phyloP scores from a whole-genome alignment of 2,888 invertebrate genomes.

The Eurois occulta region DNA sequence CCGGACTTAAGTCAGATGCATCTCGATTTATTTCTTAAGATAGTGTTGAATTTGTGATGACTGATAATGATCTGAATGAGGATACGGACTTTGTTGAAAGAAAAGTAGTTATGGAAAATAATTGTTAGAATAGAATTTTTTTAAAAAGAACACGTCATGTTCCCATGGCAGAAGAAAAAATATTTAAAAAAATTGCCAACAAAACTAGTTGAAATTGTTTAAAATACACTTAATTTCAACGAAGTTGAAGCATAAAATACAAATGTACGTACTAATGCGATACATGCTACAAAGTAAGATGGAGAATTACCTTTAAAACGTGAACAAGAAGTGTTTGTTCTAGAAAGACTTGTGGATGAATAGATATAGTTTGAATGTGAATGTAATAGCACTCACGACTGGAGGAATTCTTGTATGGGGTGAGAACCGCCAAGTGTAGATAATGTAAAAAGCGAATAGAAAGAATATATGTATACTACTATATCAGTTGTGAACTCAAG shows the following conservation, averaged over 20 bases:
- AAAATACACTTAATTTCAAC: background rate
- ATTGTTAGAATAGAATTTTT: background rate
- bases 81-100: background rate
- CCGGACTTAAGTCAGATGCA: constrained; percentile 43
- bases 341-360: constrained; percentile 17
- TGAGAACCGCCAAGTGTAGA: constrained; percentile 14
- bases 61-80: constrained; percentile 31
- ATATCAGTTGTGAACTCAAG: background rate
- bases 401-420: background rate
- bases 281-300: background rate
- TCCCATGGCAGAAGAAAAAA: no score
- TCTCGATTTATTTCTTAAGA: constrained; percentile 53
- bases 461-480: background rate
- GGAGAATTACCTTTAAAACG: background rate
- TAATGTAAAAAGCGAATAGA: background rate
- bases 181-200: background rate
- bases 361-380: constrained; percentile 4
- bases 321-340: constrained; percentile 25
- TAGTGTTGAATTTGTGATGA: constrained; percentile 27
- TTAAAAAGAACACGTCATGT: no score
- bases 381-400: constrained; percentile 44
- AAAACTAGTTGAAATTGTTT: background rate
- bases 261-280: background rate
- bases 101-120: background rate
- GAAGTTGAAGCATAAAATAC: background rate